phyloP scores from a whole-genome alignment of 2,797 vertebrate genomes.

The Synanceia verrucosa region DNA sequence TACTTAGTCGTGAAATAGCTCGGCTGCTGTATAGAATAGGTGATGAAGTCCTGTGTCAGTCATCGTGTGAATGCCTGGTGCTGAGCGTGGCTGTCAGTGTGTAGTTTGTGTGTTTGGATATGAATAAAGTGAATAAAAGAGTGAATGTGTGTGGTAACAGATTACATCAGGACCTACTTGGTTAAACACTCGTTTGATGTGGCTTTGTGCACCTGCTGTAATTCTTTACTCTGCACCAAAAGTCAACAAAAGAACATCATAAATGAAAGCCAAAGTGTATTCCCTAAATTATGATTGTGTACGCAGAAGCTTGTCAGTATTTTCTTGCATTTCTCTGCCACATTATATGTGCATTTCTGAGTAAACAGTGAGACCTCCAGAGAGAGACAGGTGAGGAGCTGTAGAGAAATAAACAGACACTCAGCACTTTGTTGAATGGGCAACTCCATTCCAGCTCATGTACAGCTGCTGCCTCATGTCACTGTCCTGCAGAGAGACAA shows the following conservation, averaged over 20 bases:
- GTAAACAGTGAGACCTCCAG: slow-evolving; percentile 15
- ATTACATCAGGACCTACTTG: slow-evolving; percentile 48
- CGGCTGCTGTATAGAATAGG: neutral
- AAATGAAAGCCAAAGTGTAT: neutral
- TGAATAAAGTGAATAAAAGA: neutral
- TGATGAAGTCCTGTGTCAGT: slow-evolving; percentile 16
- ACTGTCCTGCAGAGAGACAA: slow-evolving; percentile 30
- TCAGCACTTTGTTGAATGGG: slow-evolving; percentile 36
- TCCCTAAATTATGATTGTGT: neutral
- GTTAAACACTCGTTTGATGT: slow-evolving; percentile 25
- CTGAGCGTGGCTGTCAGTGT: slow-evolving; percentile 5
- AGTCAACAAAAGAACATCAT: neutral
- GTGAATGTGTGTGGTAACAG: slow-evolving; percentile 30
- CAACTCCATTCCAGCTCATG: slow-evolving; percentile 16
- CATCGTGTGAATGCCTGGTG: neutral
- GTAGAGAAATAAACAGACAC: slow-evolving; percentile 32
- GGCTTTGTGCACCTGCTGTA: neutral
- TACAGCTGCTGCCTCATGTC: slow-evolving; percentile 56
- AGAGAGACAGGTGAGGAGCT: slow-evolving; percentile 50
- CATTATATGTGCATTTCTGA: slow-evolving; percentile 13
- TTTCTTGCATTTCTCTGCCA: neutral
- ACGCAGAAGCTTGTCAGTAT: neutral
- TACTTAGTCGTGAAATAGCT: slow-evolving; percentile 7
- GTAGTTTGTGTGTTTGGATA: slow-evolving; percentile 4
- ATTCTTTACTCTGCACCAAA: neutral